Conservation (phyloP, 2,888 invertebrate species). For the Napeogenes inachia region DNA sequence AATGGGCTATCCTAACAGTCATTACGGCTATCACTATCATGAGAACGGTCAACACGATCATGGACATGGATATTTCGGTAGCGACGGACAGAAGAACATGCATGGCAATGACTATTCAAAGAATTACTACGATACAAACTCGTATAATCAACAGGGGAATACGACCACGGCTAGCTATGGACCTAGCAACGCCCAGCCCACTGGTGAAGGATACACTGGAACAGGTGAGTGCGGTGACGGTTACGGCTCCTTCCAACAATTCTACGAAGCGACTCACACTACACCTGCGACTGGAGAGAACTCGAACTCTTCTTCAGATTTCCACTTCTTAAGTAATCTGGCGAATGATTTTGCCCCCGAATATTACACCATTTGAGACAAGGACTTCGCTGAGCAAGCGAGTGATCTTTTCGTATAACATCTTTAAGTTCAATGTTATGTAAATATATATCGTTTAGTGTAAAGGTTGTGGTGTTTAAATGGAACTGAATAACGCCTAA, state of each 20-base stretch:
- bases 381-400: conserved; percentile 75
- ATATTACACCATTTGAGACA: conserved; percentile 84
- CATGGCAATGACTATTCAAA: conserved; percentile 73
- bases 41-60: conserved; percentile 65
- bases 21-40: conserved; percentile 74
- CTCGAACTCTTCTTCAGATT: conserved; percentile 95
- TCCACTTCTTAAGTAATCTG: conserved; percentile 94
- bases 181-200: conserved; percentile 38
- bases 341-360: conserved; percentile 96
- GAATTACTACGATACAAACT: conserved; percentile 68
- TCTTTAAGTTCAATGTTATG: conserved; percentile 24
- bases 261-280: conserved; percentile 79
- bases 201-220: conserved; percentile 56
- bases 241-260: conserved; percentile 84
- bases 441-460: conserved; percentile 30
- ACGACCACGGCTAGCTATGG: conserved; percentile 48
- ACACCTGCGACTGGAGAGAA: conserved; percentile 82
- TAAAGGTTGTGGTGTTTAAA: conserved; percentile 44
- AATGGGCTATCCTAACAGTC: conserved; percentile 66
- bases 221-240: conserved; percentile 79
- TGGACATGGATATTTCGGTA: conserved; percentile 64
- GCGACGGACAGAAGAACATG: conserved; percentile 71
- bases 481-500: conserved; percentile 51
- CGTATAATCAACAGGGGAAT: conserved; percentile 57
- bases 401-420: conserved; percentile 72